These are phyloP conservation scores for Ailurus styani DNA, from an alignment of 2,113 vertebrate genomes.

Conservation along the genomic window DNA sequence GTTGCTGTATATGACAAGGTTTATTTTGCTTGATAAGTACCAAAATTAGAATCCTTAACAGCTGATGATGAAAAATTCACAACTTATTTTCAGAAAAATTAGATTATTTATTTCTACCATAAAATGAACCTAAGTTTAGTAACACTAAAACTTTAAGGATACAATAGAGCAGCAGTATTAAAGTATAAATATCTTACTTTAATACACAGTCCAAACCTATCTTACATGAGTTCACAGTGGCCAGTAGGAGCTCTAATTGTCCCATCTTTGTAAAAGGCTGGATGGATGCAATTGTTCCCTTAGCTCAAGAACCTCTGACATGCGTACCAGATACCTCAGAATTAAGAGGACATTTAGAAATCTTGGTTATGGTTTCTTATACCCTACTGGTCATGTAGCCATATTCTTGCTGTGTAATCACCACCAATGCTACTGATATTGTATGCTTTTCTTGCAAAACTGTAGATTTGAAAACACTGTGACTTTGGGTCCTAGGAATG, in stretches of 20 bases:
- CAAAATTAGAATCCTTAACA: slow-evolving; percentile 17
- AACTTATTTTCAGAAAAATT: neutral
- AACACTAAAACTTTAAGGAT: neutral
- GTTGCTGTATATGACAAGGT: neutral
- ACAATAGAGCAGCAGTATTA: neutral
- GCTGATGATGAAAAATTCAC: neutral
- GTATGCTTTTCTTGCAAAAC: neutral
- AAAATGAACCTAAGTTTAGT: neutral
- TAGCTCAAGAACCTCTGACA: neutral
- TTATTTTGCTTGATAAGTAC: neutral
- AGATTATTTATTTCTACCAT: neutral
- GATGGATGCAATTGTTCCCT: neutral
- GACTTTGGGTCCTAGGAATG: neutral
- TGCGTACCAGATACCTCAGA: neutral
- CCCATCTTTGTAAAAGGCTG: neutral
- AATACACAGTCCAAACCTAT: neutral
- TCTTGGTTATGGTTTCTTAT: neutral
- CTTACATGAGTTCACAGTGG: neutral
- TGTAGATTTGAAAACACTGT: neutral
- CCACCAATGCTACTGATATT: neutral
- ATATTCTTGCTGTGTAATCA: neutral
- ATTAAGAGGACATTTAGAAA: neutral
- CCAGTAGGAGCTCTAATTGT: neutral
- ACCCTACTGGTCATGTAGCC: neutral
- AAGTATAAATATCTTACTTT: neutral